Base-by-base conservation (phyloP, 2,888 invertebrate genomes). In the Lomographa bimaculata region DNA sequence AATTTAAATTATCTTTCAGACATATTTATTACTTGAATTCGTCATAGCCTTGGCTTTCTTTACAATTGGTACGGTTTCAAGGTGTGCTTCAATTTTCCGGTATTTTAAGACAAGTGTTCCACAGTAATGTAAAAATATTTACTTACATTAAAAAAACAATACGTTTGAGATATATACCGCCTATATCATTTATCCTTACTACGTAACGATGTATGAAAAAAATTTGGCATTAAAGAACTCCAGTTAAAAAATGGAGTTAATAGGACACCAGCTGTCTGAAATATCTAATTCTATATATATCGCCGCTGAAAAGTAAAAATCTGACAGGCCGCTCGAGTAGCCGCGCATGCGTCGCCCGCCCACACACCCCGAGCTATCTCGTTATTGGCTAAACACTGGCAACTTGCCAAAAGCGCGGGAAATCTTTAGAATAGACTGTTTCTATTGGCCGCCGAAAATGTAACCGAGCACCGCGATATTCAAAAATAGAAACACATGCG, bases 381-480 rank as follows among this genome's bases (percentile, higher is more conserved):
- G 60, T 74, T 50, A 87, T 87, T 89, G 87, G 86, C 61, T 59
- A 68, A 54, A 46, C 47, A 33, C 64, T 85, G 87, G 89, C 84
- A 72, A 57, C 43, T 44, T 77, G 85, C 89, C 89, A 86, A 85
- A 83, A 79, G 64, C 76, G 81, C 79, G 83, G 81, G 75, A 79
- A 80, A 79, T 70, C 64, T 73, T 70, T 50, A 59, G 59, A 72
- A 68, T 62, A 68, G 61, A 59, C 54, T 44, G 51, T 57, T 72
- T 59, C 77, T 64, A 86, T 86, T 85, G 87, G 85, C 54, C 50
- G 57, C 66, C 64, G 46, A 69, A 70, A 71, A 62, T 76, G 85
- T 71, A 87, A 86, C 80, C 82, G 74, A 84, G 86, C 87, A 86
- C 87, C 87, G 86, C 87, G 80, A 72, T 82, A 83, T 87, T 87